These are phyloP conservation scores for Muraenolepis orangiensis DNA, from an alignment of 2,797 vertebrate genomes.

Conservation along the genomic window DNA sequence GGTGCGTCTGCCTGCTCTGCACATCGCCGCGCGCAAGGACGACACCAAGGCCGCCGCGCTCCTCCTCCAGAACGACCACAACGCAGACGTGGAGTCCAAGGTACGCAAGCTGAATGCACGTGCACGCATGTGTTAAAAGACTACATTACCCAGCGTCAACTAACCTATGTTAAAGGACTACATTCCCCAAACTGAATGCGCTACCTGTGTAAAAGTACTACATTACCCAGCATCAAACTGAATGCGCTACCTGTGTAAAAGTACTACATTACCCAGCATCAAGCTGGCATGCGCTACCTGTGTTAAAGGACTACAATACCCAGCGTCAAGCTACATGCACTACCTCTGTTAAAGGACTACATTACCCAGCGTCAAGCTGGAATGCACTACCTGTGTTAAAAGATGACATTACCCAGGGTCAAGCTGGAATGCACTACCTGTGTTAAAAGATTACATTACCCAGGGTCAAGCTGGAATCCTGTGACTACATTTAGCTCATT, in stretches of 20 bases:
- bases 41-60: slow-evolving; percentile 96
- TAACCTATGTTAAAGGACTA: background rate
- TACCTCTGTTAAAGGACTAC: no score
- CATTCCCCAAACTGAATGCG: no score
- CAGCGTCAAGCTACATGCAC: no score
- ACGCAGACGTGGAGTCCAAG: slow-evolving; percentile 97
- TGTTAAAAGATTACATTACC: background rate
- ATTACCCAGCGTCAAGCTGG: no score
- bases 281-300: no score
- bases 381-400: background rate
- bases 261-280: no score
- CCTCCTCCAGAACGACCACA: slow-evolving; percentile 95
- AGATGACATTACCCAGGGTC: no score
- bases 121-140: background rate
- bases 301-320: no score
- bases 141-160: no score
- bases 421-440: background rate
- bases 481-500: background rate
- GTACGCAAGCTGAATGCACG: slow-evolving; percentile 62
- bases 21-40: slow-evolving; percentile 95
- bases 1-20: slow-evolving; percentile 92
- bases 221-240: background rate
- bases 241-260: no score
- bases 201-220: no score
- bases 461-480: background rate